phyloP scores from a whole-genome alignment of 2,888 invertebrate genomes.

The Limulus polyphemus region DNA sequence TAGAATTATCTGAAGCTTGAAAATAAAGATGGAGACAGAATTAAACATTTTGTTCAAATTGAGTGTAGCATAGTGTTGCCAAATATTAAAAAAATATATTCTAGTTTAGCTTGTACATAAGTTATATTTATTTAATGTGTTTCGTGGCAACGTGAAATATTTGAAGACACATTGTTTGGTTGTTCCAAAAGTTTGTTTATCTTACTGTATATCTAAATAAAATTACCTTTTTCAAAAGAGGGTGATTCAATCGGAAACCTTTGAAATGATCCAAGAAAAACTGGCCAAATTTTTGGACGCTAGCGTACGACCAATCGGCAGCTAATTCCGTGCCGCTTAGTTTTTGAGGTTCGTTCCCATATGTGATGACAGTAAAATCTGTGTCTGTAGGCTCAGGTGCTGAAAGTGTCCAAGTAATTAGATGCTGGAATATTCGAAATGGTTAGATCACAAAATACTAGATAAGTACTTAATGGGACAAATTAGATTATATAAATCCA shows the following conservation, averaged over 20 bases:
- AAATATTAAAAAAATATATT: constrained; percentile 81
- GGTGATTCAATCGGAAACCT: constrained; percentile 65
- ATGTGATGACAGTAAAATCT: constrained; percentile 52
- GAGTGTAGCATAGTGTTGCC: constrained; percentile 59
- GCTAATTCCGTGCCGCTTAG: constrained; percentile 73
- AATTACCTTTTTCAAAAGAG: constrained; percentile 69
- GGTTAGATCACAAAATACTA: too few relatives aligned
- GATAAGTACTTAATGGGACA: too few relatives aligned
- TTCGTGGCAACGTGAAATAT: constrained; percentile 68
- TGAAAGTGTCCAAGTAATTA: neutral
- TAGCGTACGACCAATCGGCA: constrained; percentile 88
- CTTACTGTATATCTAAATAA: too few relatives aligned
- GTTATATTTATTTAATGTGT: constrained; percentile 50
- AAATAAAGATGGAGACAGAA: too few relatives aligned
- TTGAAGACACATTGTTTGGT: constrained; percentile 34
- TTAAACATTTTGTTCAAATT: too few relatives aligned
- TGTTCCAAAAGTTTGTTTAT: constrained; percentile 53
- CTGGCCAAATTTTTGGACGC: constrained; percentile 88
- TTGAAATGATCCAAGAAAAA: constrained; percentile 70
- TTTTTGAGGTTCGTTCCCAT: constrained; percentile 48
- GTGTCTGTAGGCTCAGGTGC: constrained; percentile 64
- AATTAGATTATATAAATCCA: neutral
- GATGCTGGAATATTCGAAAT: too few relatives aligned
- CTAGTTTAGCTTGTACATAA: constrained; percentile 86
- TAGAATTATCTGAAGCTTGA: too few relatives aligned